Evolutionary conservation across 1,140 invertebrate genomes (phyloP), one percentile per base, ranked within the genome.

Genomic region (Aphidius ervi): DNA sequence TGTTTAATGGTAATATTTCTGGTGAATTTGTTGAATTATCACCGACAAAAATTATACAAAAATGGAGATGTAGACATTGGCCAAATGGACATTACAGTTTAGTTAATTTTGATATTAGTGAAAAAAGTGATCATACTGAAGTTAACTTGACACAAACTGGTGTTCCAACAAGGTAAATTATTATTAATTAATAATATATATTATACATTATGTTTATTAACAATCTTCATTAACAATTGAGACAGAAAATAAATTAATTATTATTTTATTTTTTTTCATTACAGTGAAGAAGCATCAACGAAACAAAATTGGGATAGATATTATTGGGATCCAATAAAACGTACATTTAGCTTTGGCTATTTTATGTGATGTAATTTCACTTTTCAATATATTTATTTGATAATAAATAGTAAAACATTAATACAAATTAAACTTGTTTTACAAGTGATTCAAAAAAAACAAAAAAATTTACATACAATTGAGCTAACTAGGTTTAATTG

Each of bases 31-130:
- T 88, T 54, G 90, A 97, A 72, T 74, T 98, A 52, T 87, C 90
- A 4, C 90, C 91, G 5, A 85, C 87, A 68, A 92, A 89, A 77
- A 94, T 99, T 60, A 85, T 89, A n/a, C 91, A 96, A 80, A 87
- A 86, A 65, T 99, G 97, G 97, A 82, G 97, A 70, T 88, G 94
- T 66, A 97, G 95, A 81, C 87, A 88, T 49, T 99, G 97, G 95
- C 95, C 96, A 5, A 84, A 84, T 37, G 92, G 88, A 53, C 94
- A 98, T 82, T 95, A 87, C 80, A 98, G 97, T 1, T 84, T 86
- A 66, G 96, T 99, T 46, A 88, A 85, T 8, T 86, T 98, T 46
- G 84, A 87, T 58, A 89, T 99, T 62, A 82, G 87, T 46, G 88
- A 98, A 80, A 91, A 90, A 82, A 84, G 83, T 49, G 93, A 94